phyloP scores from a whole-genome alignment of 2,113 vertebrate species.

The Nymphicus hollandicus region DNA sequence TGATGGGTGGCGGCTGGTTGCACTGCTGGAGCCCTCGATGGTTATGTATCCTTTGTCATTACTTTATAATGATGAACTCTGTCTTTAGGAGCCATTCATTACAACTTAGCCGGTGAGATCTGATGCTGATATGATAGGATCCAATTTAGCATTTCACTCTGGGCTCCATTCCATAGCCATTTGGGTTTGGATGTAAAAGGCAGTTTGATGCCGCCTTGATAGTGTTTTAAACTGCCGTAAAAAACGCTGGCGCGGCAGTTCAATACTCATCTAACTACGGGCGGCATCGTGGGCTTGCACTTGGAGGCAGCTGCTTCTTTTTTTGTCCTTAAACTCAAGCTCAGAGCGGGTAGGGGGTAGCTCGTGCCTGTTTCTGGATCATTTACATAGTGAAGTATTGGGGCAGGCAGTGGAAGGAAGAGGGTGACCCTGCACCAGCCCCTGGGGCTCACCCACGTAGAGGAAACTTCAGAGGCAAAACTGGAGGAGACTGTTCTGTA shows the following conservation, averaged over 20 bases:
- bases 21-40: background rate
- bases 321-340: background rate
- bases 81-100: constrained; percentile 71
- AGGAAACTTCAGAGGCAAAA: background rate
- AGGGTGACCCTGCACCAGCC: rapidly evolving
- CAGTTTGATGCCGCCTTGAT: constrained; percentile 75
- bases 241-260: constrained; percentile 70
- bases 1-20: constrained; percentile 3
- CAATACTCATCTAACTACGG: background rate
- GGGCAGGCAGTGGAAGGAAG: background rate
- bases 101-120: constrained; percentile 59
- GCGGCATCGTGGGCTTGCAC: background rate
- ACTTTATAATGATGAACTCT: constrained; percentile 46
- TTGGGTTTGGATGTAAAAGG: constrained; percentile 71
- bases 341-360: background rate
- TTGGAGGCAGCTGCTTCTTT: background rate
- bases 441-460: background rate
- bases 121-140: constrained; percentile 76
- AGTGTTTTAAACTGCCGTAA: constrained; percentile 73
- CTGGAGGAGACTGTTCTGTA: background rate
- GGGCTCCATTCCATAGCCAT: constrained; percentile 76
- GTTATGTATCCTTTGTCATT: constrained; percentile 49
- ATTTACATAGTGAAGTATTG: background rate
- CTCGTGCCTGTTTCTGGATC: background rate
- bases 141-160: constrained; percentile 77